Conservation (phyloP, 2,113 vertebrate species). For the Regulus satrapa region DNA sequence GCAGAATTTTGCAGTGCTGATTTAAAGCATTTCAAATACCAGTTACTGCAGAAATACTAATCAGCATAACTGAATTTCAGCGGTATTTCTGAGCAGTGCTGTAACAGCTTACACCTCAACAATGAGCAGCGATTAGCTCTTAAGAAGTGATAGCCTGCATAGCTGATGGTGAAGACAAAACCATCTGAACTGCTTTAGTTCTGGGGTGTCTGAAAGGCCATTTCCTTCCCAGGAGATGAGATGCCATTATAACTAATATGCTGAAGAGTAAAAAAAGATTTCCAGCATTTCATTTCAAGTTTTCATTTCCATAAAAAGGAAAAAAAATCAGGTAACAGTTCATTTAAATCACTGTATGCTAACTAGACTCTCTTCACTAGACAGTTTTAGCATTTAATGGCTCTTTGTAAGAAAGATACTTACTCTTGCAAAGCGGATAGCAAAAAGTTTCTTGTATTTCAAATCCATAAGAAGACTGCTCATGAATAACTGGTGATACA, state of each 20-base stretch:
- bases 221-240: background rate
- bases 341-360: background rate
- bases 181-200: background rate
- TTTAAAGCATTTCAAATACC: background rate
- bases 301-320: background rate
- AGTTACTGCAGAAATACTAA: conserved; percentile 8
- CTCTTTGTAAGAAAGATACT: conserved; percentile 49
- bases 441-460: conserved; percentile 95
- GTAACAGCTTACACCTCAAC: background rate
- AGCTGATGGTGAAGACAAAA: background rate
- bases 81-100: background rate
- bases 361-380: conserved; percentile 22
- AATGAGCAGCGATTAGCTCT: background rate
- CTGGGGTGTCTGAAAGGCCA: background rate
- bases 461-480: conserved; percentile 98
- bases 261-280: background rate
- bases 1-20: background rate
- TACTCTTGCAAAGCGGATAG: conserved; percentile 94
- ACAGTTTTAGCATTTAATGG: background rate
- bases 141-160: background rate
- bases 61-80: conserved; percentile 11
- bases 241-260: background rate
- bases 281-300: background rate
- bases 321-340: background rate
- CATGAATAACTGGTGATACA: conserved; percentile 98